A percentile compares a stretch with the other conserved stretches of the same genome.
These are phyloP conservation scores for Drosophila nasuta DNA, from an alignment of 1,140 invertebrate species.

Conservation along the genomic window DNA sequence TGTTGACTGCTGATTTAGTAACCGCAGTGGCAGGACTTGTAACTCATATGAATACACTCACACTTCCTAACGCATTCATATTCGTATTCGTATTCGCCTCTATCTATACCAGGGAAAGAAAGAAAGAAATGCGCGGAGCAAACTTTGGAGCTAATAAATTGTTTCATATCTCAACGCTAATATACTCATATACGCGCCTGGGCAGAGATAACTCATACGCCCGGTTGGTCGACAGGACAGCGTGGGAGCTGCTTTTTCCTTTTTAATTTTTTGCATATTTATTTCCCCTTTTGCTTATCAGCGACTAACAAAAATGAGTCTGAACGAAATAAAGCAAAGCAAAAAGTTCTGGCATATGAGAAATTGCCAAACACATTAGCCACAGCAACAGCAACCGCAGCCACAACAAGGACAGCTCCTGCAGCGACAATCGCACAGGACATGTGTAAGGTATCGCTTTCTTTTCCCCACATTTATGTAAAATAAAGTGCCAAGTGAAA, in stretches of 20 bases:
- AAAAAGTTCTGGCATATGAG: slow-evolving; percentile 57
- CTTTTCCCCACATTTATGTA: too few relatives aligned
- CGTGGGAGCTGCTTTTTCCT: slow-evolving; percentile 25
- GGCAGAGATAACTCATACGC: slow-evolving; percentile 78
- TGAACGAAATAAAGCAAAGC: slow-evolving; percentile 65
- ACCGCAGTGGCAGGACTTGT: slow-evolving; percentile 37
- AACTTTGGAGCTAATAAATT: slow-evolving; percentile 81
- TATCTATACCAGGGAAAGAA: slow-evolving; percentile 44
- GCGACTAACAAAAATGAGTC: slow-evolving; percentile 55
- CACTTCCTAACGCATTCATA: background rate
- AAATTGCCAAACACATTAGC: slow-evolving; percentile 78
- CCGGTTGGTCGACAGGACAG: slow-evolving; percentile 43
- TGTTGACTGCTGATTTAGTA: slow-evolving; percentile 76
- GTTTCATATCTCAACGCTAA: slow-evolving; percentile 73
- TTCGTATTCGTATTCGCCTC: background rate
- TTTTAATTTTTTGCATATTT: slow-evolving; percentile 70
- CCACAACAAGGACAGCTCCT: background rate
- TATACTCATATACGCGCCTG: slow-evolving; percentile 32
- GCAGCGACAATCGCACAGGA: background rate
- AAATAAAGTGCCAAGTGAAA: background rate
- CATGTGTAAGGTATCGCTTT: slow-evolving; percentile 1
- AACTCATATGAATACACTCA: slow-evolving; percentile 5
- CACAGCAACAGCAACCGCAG: background rate
- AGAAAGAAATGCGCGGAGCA: slow-evolving; percentile 66
- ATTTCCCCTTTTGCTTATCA: slow-evolving; percentile 78